These are phyloP conservation scores for Drosophila multiciliata DNA, from an alignment of 2,888 invertebrate species.

Conservation along the genomic window DNA sequence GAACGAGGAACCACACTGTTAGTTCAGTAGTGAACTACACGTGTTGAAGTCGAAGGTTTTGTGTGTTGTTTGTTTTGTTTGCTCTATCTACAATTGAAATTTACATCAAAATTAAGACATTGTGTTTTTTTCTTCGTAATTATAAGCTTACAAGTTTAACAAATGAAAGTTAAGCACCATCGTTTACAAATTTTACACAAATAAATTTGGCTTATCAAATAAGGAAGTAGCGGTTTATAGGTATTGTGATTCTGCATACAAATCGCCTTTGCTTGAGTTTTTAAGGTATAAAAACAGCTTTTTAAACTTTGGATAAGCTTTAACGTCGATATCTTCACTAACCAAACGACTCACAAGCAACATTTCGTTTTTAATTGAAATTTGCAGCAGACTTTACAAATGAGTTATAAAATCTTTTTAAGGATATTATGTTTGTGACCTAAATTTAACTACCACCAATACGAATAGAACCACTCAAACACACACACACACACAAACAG, in stretches of 20 bases:
- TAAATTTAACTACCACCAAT: slow-evolving; percentile 57
- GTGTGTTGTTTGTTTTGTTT: slow-evolving; percentile 47
- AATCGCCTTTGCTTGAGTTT: slow-evolving; percentile 6
- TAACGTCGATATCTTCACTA: neutral
- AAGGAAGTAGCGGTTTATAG: slow-evolving; percentile 11
- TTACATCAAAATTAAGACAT: slow-evolving; percentile 45
- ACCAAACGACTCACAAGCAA: slow-evolving; percentile 1
- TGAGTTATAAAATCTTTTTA: slow-evolving; percentile 38
- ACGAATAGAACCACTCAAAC: slow-evolving; percentile 2
- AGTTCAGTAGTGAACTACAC: slow-evolving; percentile 40
- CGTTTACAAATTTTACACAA: slow-evolving; percentile 30
- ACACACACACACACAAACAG: slow-evolving; percentile 19
- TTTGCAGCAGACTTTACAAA: slow-evolving; percentile 19
- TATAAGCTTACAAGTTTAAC: slow-evolving; percentile 29
- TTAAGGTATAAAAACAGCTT: neutral
- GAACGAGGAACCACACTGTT: slow-evolving; percentile 15
- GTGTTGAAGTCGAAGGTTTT: slow-evolving; percentile 41
- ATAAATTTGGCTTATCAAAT: slow-evolving; percentile 18
- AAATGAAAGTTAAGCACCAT: slow-evolving; percentile 26
- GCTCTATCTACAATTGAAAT: slow-evolving; percentile 47
- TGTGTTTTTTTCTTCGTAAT: slow-evolving; percentile 15
- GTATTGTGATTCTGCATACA: slow-evolving; percentile 20
- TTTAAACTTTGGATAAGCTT: neutral
- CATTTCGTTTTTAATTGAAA: slow-evolving; percentile 18
- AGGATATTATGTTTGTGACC: slow-evolving; percentile 66